These are phyloP conservation scores for Oophaga sylvatica DNA, from an alignment of 2,797 vertebrate genomes.

Conservation along the genomic window DNA sequence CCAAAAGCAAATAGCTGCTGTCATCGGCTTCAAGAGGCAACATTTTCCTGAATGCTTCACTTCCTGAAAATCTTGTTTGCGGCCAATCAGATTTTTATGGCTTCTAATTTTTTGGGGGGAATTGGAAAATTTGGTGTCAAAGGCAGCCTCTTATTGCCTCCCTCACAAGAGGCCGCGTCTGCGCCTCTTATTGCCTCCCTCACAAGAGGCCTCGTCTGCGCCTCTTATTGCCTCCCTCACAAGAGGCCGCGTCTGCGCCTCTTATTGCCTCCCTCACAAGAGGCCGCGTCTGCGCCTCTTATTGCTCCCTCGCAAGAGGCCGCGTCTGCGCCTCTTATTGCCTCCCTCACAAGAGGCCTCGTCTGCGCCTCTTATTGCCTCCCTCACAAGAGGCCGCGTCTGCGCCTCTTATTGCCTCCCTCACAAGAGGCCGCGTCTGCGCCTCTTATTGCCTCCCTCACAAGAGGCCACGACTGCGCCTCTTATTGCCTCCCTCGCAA, in stretches of 20 bases:
- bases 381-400: background rate
- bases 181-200: background rate
- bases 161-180: background rate
- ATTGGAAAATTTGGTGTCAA: background rate
- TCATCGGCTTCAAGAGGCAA: background rate
- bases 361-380: background rate
- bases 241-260: background rate
- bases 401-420: background rate
- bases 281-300: background rate
- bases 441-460: background rate
- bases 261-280: background rate
- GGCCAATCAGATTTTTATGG: background rate
- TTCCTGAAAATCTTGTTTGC: background rate
- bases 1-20: constrained; percentile 25
- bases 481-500: background rate
- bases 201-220: background rate
- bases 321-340: background rate
- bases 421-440: background rate
- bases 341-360: background rate
- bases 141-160: background rate
- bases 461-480: background rate
- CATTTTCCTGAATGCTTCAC: background rate
- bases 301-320: background rate
- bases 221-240: background rate
- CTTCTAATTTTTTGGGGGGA: background rate